Evolutionary conservation across 2,113 vertebrate species (phyloP), one percentile per base, ranked within the genome.

Genomic region (Capreolus pygargus): DNA sequence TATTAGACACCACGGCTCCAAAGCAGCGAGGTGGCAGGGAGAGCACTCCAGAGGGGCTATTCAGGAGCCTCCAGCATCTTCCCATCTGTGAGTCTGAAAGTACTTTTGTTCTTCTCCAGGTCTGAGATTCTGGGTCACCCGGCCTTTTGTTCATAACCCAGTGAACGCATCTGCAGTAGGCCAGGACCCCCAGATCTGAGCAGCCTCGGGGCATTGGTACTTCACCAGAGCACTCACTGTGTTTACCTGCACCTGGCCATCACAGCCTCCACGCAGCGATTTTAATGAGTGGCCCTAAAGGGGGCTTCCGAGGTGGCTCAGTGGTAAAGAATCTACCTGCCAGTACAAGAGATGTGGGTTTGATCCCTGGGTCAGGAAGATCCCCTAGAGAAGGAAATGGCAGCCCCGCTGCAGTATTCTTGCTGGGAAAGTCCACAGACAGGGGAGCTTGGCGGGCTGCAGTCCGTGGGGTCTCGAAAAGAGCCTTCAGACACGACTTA

Each of bases 81-180:
- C 94, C 96, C 85, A 96, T 98, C 94, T 87, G 60, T 55, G 95
- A 91, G 88, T 92, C 52, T 83, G 83, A 95, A 97, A 89, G 83
- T 84, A 91, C 97, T 95, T 98, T 95, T 98, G 95, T 98, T 97
- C 83, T 93, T 95, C 94, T 94, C 27, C 1, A 27, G 50, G 97
- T 94, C 96, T 96, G 83, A 87, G 78, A 97, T 98, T 97, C 97
- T 96, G 94, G 95, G 96, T 96, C 90, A 96, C 76, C 39, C 55
- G 78, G 93, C 16, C 95, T 98, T 97, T 97, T 97, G 96, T 83
- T 64, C 97, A 93, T 83, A 94, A 91, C 33, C 93, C 95, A 92
- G 82, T 70, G 36, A 94, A 86, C 33, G 57, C 86, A 97, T 89
- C 50, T 84, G 55, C 85, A 82, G 36, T 30, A 94, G 4, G 70